These are phyloP conservation scores for Alethe castanea DNA, from an alignment of 2,113 vertebrate species.

Conservation along the genomic window DNA sequence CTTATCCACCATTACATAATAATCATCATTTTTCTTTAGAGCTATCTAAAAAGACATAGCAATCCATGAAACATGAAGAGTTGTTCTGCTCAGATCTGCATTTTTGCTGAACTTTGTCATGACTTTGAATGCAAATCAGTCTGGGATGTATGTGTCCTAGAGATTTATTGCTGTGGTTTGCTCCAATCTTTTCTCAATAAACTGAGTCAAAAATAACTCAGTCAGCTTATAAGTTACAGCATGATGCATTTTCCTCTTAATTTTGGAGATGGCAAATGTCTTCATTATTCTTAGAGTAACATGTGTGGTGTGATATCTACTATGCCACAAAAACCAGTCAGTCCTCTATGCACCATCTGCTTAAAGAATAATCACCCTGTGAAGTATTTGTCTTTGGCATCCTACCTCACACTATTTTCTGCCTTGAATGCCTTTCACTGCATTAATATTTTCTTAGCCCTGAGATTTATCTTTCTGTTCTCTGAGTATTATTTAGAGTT, in stretches of 20 bases:
- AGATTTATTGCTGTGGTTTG: constrained; percentile 50
- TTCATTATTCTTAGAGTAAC: constrained; percentile 19
- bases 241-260: not conserved
- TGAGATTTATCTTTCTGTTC: not conserved
- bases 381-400: not conserved
- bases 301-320: not conserved
- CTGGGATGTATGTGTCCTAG: not conserved
- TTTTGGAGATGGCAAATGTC: not conserved
- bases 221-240: constrained; percentile 42
- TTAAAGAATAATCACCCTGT: not conserved
- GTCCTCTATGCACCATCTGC: not conserved
- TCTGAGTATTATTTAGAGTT: not conserved
- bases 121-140: constrained; percentile 45
- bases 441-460: not conserved
- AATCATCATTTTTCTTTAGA: not conserved
- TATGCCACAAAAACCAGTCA: not conserved
- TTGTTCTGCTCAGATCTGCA: not conserved
- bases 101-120: constrained; percentile 35
- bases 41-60: not conserved
- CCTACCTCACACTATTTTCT: not conserved
- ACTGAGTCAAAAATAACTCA: constrained; percentile 44
- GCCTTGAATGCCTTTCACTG: not conserved
- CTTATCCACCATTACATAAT: not conserved
- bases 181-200: constrained; percentile 45
- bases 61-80: not conserved